Evolutionary conservation across 2,888 invertebrate genomes (phyloP).

Genomic region (Lamellibrachia satsuma): DNA sequence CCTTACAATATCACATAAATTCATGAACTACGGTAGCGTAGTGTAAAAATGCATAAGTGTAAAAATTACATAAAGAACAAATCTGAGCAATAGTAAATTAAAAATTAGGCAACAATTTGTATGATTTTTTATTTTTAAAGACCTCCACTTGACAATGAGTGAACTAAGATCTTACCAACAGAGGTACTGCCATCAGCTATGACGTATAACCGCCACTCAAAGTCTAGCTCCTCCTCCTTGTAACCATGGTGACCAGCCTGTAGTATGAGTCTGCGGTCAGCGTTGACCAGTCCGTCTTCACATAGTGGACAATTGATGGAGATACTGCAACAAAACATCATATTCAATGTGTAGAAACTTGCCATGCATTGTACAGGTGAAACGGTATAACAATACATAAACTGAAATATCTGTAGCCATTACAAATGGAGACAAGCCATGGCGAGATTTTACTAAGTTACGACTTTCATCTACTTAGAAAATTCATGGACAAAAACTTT

Average conservation of each 20-base stretch:
- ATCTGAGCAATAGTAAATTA: not conserved
- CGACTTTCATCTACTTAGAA: no score
- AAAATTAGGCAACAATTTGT: not conserved
- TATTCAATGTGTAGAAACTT: not conserved
- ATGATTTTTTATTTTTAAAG: not conserved
- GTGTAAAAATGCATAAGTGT: no score
- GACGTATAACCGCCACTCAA: conserved; percentile 45
- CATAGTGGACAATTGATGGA: conserved; percentile 49
- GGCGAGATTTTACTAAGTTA: no score
- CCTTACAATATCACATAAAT: no score
- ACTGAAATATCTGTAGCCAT: no score
- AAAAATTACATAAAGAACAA: not conserved
- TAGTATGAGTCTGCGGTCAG: conserved; percentile 51
- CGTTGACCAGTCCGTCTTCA: conserved; percentile 46
- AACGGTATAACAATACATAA: no score
- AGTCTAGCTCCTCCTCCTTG: conserved; percentile 37
- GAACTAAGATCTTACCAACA: not conserved
- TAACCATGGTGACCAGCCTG: conserved; percentile 48
- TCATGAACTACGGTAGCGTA: no score
- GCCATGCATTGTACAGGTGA: no score
- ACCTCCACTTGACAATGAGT: not conserved
- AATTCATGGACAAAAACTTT: no score
- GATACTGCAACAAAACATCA: conserved; percentile 44
- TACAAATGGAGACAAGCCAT: no score
- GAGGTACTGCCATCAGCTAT: not conserved